Base-by-base conservation (phyloP, 2,888 invertebrate genomes). In the Rhaphigaster nebulosa region DNA sequence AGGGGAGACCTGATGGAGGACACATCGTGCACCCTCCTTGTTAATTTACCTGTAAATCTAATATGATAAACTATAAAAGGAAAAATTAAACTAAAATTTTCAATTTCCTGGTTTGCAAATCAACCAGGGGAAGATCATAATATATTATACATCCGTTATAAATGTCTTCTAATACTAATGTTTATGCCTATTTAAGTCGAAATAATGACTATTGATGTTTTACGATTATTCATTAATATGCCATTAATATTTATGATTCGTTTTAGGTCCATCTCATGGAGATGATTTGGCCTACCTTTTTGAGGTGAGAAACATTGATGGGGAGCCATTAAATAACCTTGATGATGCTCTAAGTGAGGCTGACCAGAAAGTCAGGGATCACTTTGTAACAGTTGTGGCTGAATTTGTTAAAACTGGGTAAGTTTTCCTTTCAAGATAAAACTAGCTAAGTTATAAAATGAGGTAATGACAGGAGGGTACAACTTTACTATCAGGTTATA, bases 271-370 rank as follows among this genome's bases (percentile, higher is more conserved):
- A 18, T 91, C 92, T 38, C 97, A 97, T 93, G 97, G 97, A 0
- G 97, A 97, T 92, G 97, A 97, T 92, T 93, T 97, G 50, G 95
- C 95, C 0, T 97, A 96, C 93, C 94, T 97, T 92, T 97, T 97
- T 93, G 96, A 96, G 93, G 91, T 92, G 94, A 94, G 91, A 94
- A 94, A 20, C 94, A 94, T 26, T 94, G 95, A 87, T 92, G 93
- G 91, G 92, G 94, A 89, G 65, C 91, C 91, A 23, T 90, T 91
- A n/a, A 76, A 90, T 41, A 90, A 90, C 41, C 56, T 52, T 92
- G 15, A 92, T 92, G 41, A 95, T 12, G 41, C 94, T 94, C 12
- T 92, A 18, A 92, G 92, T n/a, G 93, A 94, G 29, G 95, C 95
- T 13, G 97, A 97, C 92, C 94, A 95, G 18, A 94, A 95, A 92